Conservation (phyloP, 2,797 vertebrate genomes). For the Pipistrellus nathusii region DNA sequence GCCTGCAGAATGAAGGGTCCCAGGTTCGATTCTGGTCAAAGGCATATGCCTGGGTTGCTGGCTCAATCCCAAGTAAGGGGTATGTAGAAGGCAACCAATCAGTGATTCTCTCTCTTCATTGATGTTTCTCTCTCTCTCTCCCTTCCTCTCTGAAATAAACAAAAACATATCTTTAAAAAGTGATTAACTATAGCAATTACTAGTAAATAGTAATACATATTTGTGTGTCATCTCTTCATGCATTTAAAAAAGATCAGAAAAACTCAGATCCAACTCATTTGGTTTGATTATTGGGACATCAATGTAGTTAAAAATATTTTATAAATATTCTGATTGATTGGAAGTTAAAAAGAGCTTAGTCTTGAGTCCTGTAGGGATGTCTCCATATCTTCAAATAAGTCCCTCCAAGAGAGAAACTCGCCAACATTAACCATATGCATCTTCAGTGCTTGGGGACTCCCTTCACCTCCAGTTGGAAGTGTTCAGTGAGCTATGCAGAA, state of each 20-base stretch:
- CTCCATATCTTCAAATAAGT: slow-evolving; percentile 66
- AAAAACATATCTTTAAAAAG: background rate
- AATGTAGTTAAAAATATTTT: slow-evolving; percentile 2
- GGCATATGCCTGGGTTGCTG: too few species aligned
- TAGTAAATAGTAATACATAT: slow-evolving; percentile 32
- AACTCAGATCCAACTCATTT: slow-evolving; percentile 25
- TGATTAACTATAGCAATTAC: slow-evolving; percentile 59
- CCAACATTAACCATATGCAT: background rate
- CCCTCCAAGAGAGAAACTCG: slow-evolving; percentile 46
- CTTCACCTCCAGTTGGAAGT: slow-evolving; percentile 36
- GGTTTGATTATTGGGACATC: slow-evolving; percentile 39
- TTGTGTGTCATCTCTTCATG: background rate
- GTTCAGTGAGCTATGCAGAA: slow-evolving; percentile 61
- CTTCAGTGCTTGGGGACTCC: background rate
- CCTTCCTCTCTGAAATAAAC: too few species aligned
- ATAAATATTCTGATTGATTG: slow-evolving; percentile 53
- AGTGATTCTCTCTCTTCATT: too few species aligned
- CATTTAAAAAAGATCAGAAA: slow-evolving; percentile 3
- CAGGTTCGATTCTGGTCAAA: too few species aligned
- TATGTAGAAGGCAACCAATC: too few species aligned
- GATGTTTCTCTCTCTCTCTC: too few species aligned
- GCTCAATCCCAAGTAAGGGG: too few species aligned
- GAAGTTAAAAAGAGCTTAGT: slow-evolving; percentile 46
- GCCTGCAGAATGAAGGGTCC: too few species aligned
- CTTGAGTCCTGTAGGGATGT: slow-evolving; percentile 9